A percentile compares a stretch with the other conserved stretches of the same genome.
Conservation (phyloP, 2,888 invertebrate genomes). For the Xestia c-nigrum region DNA sequence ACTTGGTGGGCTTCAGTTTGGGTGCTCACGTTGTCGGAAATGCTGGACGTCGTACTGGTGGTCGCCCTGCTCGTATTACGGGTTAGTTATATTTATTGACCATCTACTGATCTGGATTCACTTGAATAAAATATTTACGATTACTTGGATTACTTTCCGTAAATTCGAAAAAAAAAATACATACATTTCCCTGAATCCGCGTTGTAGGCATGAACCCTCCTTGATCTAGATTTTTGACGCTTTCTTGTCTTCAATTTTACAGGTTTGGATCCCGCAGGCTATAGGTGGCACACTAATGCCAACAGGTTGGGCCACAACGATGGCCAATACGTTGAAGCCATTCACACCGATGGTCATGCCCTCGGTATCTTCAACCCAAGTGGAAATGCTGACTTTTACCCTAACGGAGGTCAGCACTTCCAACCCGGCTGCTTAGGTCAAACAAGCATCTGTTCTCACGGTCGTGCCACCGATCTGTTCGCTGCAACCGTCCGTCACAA, state of each 20-base stretch:
- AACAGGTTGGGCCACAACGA: slow-evolving; percentile 69
- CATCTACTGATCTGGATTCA: not conserved
- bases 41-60: slow-evolving; percentile 75
- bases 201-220: too few relatives aligned
- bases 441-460: slow-evolving; percentile 76
- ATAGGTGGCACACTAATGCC: slow-evolving; percentile 69
- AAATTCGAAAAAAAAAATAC: too few relatives aligned
- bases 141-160: too few relatives aligned
- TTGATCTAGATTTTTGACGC: slow-evolving; percentile 24
- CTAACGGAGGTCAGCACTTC: slow-evolving; percentile 76
- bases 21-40: slow-evolving; percentile 85
- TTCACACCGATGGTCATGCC: slow-evolving; percentile 77
- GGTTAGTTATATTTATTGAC: slow-evolving; percentile 66
- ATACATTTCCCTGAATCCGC: too few relatives aligned
- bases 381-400: slow-evolving; percentile 77
- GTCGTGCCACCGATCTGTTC: slow-evolving; percentile 74
- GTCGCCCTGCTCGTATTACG: slow-evolving; percentile 74
- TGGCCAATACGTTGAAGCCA: slow-evolving; percentile 77
- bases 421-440: slow-evolving; percentile 77
- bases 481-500: slow-evolving; percentile 74
- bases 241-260: slow-evolving; percentile 2
- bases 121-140: too few relatives aligned
- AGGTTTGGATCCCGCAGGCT: slow-evolving; percentile 75
- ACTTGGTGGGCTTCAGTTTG: slow-evolving; percentile 86
- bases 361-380: slow-evolving; percentile 74